phyloP scores from a whole-genome alignment of 2,797 vertebrate genomes.

The Cynopterus sphinx region DNA sequence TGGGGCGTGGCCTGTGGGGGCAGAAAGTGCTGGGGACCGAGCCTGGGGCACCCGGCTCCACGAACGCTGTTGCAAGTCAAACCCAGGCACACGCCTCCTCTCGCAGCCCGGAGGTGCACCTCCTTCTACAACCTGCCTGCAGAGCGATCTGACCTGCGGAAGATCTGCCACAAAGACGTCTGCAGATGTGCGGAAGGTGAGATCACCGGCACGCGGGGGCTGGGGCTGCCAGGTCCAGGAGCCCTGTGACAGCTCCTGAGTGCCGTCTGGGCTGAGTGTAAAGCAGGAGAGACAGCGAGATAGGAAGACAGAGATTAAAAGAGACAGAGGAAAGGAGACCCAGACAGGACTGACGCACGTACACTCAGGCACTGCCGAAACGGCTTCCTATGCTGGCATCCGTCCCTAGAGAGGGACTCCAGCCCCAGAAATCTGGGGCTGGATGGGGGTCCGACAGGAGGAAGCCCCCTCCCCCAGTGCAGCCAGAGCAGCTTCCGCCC shows the following conservation, averaged over 20 bases:
- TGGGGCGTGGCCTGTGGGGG: too few relatives aligned
- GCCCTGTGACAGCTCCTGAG: neutral
- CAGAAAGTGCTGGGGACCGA: neutral
- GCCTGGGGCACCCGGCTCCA: neutral
- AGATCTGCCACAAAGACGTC: slow-evolving; percentile 59
- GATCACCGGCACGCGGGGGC: neutral
- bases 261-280: neutral
- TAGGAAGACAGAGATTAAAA: neutral
- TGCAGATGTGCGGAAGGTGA: slow-evolving; percentile 74
- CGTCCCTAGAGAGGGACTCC: neutral
- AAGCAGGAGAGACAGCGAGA: neutral
- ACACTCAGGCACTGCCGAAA: neutral
- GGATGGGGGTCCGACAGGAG: too few relatives aligned
- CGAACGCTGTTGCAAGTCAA: neutral
- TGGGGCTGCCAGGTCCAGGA: neutral
- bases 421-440: neutral
- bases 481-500: neutral
- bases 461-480: neutral
- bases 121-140: slow-evolving; percentile 68
- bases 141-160: neutral
- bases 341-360: neutral
- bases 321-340: neutral
- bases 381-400: too few relatives aligned
- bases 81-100: rapidly evolving
- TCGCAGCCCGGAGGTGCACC: slow-evolving; percentile 62